Evolutionary conservation across 2,113 vertebrate species (phyloP).

Genomic region (Gorsachius goisagi): DNA sequence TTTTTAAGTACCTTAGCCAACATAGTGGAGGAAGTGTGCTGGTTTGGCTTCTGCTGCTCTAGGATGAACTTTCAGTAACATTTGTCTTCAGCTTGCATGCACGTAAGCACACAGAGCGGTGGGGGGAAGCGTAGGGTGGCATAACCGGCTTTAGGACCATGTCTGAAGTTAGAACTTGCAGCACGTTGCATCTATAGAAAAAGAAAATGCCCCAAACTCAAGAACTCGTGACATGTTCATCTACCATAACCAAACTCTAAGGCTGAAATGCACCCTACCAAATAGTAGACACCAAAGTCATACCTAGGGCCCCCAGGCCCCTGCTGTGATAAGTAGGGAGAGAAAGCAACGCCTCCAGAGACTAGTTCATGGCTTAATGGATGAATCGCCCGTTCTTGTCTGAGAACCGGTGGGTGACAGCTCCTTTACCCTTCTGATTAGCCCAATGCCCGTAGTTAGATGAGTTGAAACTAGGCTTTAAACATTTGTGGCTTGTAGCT

Average conservation of each 20-base stretch:
- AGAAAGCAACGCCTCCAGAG: background rate
- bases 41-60: background rate
- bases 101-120: fast-evolving
- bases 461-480: background rate
- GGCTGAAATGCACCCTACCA: background rate
- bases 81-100: background rate
- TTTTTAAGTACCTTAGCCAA: background rate
- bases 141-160: background rate
- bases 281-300: background rate
- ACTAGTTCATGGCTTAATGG: background rate
- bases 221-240: background rate
- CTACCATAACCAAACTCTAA: background rate
- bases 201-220: background rate
- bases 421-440: background rate
- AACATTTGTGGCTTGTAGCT: background rate
- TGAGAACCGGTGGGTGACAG: background rate
- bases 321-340: background rate
- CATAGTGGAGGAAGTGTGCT: background rate
- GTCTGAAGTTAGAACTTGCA: background rate
- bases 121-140: background rate
- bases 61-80: background rate
- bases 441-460: background rate
- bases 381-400: background rate
- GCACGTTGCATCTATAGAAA: background rate
- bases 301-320: background rate